Base-by-base conservation (phyloP, 2,797 vertebrate genomes). In the Euphonia xanthogaster region DNA sequence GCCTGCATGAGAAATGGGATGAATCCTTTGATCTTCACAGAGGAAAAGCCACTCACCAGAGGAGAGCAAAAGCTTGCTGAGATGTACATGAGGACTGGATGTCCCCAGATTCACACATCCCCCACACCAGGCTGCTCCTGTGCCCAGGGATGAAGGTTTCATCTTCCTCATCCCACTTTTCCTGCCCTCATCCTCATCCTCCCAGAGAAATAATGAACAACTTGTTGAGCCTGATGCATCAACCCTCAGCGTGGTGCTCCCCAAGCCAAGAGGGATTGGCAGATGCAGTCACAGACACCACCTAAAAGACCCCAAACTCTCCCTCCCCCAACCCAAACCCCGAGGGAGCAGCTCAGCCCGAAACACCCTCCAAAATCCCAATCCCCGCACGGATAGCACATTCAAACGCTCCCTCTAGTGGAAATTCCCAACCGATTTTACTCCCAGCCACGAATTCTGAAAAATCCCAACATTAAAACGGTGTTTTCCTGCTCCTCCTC, bases 381-480 rank as follows among this genome's bases (percentile, higher is more conserved):
- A 23, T 78, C 18, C 44, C 91, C 66, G 14, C 39, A 19, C 0
- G 0, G 9, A 87, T 60, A n/a, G 39, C 44, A 21, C 85, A 91
- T 90, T 83, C 95, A 79, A 77, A 78, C 66, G 3, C 95, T 96
- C 95, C 97, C 96, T 92, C 93, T 97, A 84, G 93, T 94, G 97
- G 97, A 78, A 86, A 9, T 12, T 74, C 48, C 79, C 88, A 35
- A 80, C 31, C 2, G 3, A 22, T 55, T 81, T 71, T 12, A 53
- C 62, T 82, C 33, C 39, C 20, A 30, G 70, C 31, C 50, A 18
- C 5, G 12, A 60, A 81, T 58, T 13, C n/a, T 31, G 14, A 28
- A 58, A 44, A 50, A 39, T 37, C 51, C 58, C 63, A 45, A 10
- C 7, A 45, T 4, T 3, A 31, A 67, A 65, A 3, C 2, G 0